Base-by-base conservation (phyloP, 2,888 invertebrate genomes). In the Pantelozetes paolii region DNA sequence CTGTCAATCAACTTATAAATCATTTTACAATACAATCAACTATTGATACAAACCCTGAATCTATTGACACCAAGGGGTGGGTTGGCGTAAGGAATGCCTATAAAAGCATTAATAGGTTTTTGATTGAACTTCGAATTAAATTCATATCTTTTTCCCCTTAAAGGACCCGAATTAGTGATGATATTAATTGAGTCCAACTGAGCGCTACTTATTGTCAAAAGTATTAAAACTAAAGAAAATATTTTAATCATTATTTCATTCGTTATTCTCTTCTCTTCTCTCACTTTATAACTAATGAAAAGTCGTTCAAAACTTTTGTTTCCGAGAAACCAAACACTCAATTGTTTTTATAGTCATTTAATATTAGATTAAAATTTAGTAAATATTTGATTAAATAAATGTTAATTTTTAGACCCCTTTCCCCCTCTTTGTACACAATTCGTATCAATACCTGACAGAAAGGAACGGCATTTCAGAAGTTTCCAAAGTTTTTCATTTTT, bases 111-210 rank as follows among this genome's bases (percentile, higher is more conserved):
- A 23, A 67, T 67, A 1, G 26, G 1, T 23, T 42, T n/a, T 9
- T 42, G 67, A 23, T 67, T 67, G 13, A 67, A 67, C 26, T 67
- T 67, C 1, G 67, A 67, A 2, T 13, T 67, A 15, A 20, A 42
- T 67, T 67, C 67, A 67, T 67, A 67, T 40, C 67, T 20, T 42
- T 67, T 67, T 23, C 67, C 67, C 42, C 67, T 40, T 3, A 67
- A 18, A 5, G 67, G 42, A 42, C 67, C 67, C 11, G 42, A 67
- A 36, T 20, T 8, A 20, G 23, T 67, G 13, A 42, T 9, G 15
- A 67, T n/a, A 13, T 40, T 42, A 28, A n/a, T 18, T 2, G 23
- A 32, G 20, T 67, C 40, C 13, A 13, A 23, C 23, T 67, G 67
- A n/a, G 42, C 67, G 3, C 23, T 42, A 30, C 28, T 28, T 57